phyloP scores from a whole-genome alignment of 2,113 vertebrate species.

The Chloropsis hardwickii region DNA sequence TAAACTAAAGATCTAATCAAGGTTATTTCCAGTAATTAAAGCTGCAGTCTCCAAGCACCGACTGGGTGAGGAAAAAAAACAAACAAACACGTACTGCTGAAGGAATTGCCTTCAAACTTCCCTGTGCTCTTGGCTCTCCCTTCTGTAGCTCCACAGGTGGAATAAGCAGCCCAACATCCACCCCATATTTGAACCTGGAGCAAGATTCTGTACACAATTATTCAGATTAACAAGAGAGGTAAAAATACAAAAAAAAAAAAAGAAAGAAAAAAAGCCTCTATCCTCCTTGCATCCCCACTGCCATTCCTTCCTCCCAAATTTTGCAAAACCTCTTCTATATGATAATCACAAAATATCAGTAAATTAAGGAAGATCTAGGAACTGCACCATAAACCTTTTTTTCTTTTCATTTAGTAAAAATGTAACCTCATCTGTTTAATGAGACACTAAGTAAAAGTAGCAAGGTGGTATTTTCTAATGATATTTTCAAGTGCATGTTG shows the following conservation, averaged over 20 bases:
- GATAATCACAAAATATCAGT: neutral
- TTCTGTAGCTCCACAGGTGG: neutral
- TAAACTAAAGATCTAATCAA: neutral
- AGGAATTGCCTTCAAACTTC: neutral
- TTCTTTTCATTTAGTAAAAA: neutral
- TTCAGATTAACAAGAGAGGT: neutral
- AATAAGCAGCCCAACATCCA: neutral
- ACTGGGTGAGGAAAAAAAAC: neutral
- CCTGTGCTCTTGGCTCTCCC: neutral
- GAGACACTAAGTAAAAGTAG: neutral
- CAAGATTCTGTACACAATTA: neutral
- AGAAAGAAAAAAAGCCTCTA: too few relatives aligned
- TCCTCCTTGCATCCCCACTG: neutral
- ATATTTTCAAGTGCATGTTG: neutral
- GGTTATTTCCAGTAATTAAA: neutral
- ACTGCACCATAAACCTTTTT: rapidly evolving
- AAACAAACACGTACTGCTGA: neutral
- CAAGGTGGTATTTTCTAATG: neutral
- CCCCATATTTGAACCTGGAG: neutral
- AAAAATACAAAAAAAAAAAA: too few relatives aligned
- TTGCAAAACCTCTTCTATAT: neutral
- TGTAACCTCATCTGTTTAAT: neutral
- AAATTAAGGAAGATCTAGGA: neutral
- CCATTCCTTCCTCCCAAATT: neutral
- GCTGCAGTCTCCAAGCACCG: rapidly evolving